A percentile compares a stretch with the other conserved stretches of the same genome.
These are phyloP conservation scores for Aythya fuligula DNA, from an alignment of 2,797 vertebrate genomes.

Conservation along the genomic window DNA sequence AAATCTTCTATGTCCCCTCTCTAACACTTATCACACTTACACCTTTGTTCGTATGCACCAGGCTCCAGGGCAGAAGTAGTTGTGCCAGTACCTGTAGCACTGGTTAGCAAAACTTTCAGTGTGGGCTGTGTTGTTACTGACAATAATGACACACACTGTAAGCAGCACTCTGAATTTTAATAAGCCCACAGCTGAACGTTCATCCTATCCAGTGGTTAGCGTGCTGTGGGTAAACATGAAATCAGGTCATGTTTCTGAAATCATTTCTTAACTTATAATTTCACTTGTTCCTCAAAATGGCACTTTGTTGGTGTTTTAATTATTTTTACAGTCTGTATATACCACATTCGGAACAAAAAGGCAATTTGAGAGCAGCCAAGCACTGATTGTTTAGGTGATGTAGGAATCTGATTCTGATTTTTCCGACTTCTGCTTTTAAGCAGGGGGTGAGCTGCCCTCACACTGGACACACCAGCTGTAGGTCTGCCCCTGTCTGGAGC, in stretches of 20 bases:
- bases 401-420: not conserved
- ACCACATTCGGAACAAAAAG: not conserved
- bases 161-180: not conserved
- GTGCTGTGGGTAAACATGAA: not conserved
- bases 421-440: not conserved
- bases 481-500: not conserved
- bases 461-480: not conserved
- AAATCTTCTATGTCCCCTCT: not conserved
- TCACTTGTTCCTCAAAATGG: not conserved
- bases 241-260: not conserved
- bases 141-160: not conserved
- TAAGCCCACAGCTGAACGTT: not conserved
- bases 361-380: not conserved
- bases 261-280: not conserved
- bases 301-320: not conserved
- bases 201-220: not conserved
- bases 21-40: not conserved
- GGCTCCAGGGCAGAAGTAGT: not conserved
- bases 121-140: not conserved
- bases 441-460: not conserved
- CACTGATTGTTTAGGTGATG: not conserved
- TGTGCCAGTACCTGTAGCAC: not conserved
- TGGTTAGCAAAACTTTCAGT: not conserved
- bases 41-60: accelerated
- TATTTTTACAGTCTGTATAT: not conserved